Base-by-base conservation (phyloP, 1,140 invertebrate genomes). In the Ostrea edulis region DNA sequence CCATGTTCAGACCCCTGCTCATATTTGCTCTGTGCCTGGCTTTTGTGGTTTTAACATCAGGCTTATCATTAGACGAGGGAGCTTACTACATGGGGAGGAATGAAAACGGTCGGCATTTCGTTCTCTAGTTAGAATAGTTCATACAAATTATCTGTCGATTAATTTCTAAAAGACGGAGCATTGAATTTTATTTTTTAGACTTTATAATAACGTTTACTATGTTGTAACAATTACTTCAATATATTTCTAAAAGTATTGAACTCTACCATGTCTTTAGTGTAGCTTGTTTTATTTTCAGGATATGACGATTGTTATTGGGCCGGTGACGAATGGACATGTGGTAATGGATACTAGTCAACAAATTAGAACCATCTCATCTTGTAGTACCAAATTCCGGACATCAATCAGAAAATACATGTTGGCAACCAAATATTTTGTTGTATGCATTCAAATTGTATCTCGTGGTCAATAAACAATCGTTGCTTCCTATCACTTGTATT, bases 271-370 rank as follows among this genome's bases (percentile, higher is more conserved):
- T 5, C 7, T 20, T n/a, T 17, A n/a, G 14, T 20, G 4, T 58
- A 58, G 7, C 20, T 17, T 62, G 14, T 20, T 62, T 77, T 77
- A n/a, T 25, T 68, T 22, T 22, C 14, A 77, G 68, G 29, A 25
- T 77, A 29, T 35, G 29, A 35, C 68, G 68, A 35, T 35, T 77
- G 68, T 25, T 77, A 77, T 77, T 77, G 68, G 68, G 14, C 68
- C 8, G 68, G 68, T 29, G 68, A 77, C 68, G 68, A 77, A 77
- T 77, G 68, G 68, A 77, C 25, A 77, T 77, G 68, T 77, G 11
- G 25, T 29, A 77, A 77, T 77, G 68, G 25, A 11, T 11, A 14
- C 29, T 77, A 77, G 25, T 35, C 25, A 77, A 29, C 68, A 29
- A 12, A 11, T n/a, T n/a, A 62, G 12, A 62, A 62, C 25, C 25